These are phyloP conservation scores for Triplophysa bombifrons DNA, from an alignment of 2,797 vertebrate genomes.

Conservation along the genomic window DNA sequence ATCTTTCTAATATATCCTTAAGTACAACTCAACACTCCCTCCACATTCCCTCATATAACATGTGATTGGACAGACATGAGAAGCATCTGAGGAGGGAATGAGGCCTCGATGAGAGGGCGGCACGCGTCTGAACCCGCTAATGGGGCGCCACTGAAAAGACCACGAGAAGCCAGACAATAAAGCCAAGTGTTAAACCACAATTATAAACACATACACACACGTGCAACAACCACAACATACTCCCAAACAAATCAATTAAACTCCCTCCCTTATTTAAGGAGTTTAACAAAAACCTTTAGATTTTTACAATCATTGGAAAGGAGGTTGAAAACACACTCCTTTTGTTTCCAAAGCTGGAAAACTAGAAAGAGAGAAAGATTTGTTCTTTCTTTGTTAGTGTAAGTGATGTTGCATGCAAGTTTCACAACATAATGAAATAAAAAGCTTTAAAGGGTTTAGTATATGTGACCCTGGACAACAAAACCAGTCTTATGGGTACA, in stretches of 20 bases:
- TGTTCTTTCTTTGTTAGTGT: slow-evolving; percentile 28
- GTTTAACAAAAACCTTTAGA: neutral
- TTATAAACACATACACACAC: slow-evolving; percentile 28
- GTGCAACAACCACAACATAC: slow-evolving; percentile 10
- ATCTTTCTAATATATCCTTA: slow-evolving; percentile 16
- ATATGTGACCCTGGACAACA: no score
- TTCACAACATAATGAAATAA: slow-evolving; percentile 19
- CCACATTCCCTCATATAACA: slow-evolving; percentile 37
- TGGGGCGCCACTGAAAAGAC: slow-evolving; percentile 27
- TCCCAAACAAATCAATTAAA: slow-evolving; percentile 26
- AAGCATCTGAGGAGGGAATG: slow-evolving; percentile 7
- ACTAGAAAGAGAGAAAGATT: neutral
- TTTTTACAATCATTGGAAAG: slow-evolving; percentile 29
- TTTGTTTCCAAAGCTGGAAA: neutral
- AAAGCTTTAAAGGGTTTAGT: slow-evolving; percentile 28
- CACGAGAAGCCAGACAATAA: slow-evolving; percentile 26
- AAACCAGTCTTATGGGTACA: no score
- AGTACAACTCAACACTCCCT: slow-evolving; percentile 11
- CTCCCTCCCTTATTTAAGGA: neutral
- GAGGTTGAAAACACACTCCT: slow-evolving; percentile 19
- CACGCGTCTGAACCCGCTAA: slow-evolving; percentile 37
- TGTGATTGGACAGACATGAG: slow-evolving; percentile 32
- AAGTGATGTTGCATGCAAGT: slow-evolving; percentile 28
- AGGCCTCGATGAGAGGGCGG: slow-evolving; percentile 19
- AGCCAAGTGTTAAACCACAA: slow-evolving; percentile 43